Base-by-base conservation (phyloP, 2,888 invertebrate genomes). In the Apantesis nais region DNA sequence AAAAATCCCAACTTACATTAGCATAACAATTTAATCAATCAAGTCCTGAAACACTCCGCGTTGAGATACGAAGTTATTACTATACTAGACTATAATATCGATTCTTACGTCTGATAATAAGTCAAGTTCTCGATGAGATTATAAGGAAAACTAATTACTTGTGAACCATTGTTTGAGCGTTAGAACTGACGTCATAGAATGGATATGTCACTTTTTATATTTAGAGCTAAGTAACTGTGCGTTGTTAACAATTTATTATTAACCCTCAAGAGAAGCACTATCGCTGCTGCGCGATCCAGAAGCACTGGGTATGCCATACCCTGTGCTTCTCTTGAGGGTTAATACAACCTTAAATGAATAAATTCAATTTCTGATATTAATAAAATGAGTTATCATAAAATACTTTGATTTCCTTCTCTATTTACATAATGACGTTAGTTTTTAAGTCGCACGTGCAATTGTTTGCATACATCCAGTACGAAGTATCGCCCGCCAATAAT, bases 1-100 rank as follows among this genome's bases (percentile, higher is more conserved):
- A 92, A 92, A 92, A 92, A 91, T 91, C 90, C 88, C 83, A 79
- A 62, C 76, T 67, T 82, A 83, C 84, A 92, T 93, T 93, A 91
- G 85, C 92, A 93, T 93, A 93, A 89, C 89, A 91, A 91, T 93
- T 92, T 90, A 92, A 93, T 93, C 92, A 92, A 92, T 92, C 90
- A 91, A 90, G 82, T 82, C 86, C 83, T 55, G 25, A 55, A 55
- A 16, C 83, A 77, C 76, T 81, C 85, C 80, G 83, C 85, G 82
- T 81, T 84, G 85, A 85, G 83, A 83, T 83, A 85, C 81, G 76
- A 66, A 73, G 78, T 71, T 66, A 55, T 60, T 64, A 68, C 74
- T 71, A 71, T 73, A 70, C 55, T 74, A 48, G 48, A 31, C 31
- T 34, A 48, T 11, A 12, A 58, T 67, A 69, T 48, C 48, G 7